A percentile compares a stretch with the other conserved stretches of the same genome.
These are phyloP conservation scores for Axea sp. DNA, from an alignment of 2,888 invertebrate genomes.

Conservation along the genomic window DNA sequence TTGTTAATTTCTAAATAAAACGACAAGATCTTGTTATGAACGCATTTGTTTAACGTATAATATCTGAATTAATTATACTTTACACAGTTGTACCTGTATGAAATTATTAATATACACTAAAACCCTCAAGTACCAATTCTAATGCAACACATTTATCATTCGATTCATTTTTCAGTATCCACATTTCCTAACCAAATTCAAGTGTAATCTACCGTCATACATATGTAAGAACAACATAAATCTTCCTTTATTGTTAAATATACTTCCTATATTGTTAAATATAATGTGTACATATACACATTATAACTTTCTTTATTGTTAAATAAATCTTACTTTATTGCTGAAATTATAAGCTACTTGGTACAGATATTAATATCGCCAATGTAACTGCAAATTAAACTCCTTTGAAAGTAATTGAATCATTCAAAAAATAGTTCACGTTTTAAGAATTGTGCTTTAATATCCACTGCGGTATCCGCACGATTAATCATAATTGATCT, in stretches of 20 bases:
- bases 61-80: no score
- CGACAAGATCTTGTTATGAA: no score
- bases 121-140: no score
- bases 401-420: slow-evolving; percentile 5
- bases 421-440: slow-evolving; percentile 1
- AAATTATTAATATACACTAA: no score
- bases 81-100: no score
- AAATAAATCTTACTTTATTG: no score
- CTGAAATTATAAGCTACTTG: background rate
- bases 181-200: background rate
- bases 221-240: slow-evolving; percentile 35
- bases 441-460: slow-evolving; percentile 28
- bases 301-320: no score
- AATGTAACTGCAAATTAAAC: background rate
- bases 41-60: no score
- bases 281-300: no score
- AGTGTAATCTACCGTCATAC: slow-evolving; percentile 19
- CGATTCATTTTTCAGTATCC: slow-evolving; percentile 14
- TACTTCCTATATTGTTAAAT: no score
- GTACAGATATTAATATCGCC: background rate
- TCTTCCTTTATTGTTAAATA: slow-evolving; percentile 25
- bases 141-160: slow-evolving; percentile 2
- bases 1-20: no score
- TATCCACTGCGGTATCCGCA: slow-evolving; percentile 24
- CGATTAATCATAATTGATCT: slow-evolving; percentile 51